These are phyloP conservation scores for Cephalotes varians DNA, from an alignment of 2,888 invertebrate genomes.

Conservation along the genomic window DNA sequence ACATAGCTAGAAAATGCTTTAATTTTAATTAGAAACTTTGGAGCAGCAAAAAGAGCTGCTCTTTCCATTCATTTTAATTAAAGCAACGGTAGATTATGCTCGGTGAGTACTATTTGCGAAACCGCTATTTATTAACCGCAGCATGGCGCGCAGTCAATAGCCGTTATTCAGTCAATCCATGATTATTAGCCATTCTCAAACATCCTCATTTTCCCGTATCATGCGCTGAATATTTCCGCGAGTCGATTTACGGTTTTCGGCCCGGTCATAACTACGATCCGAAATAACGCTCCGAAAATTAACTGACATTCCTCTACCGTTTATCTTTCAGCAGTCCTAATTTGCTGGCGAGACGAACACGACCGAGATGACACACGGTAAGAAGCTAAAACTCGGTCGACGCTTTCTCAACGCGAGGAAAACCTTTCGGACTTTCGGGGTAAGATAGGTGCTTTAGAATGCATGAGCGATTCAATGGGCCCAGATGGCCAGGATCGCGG, in stretches of 20 bases:
- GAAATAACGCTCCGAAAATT: slow-evolving; percentile 5
- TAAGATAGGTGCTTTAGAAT: slow-evolving; percentile 13
- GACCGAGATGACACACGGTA: slow-evolving; percentile 15
- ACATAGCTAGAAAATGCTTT: neutral
- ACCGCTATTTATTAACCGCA: slow-evolving; percentile 41
- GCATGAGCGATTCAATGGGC: slow-evolving; percentile 18
- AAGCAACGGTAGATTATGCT: slow-evolving; percentile 4
- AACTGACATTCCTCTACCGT: slow-evolving; percentile 1
- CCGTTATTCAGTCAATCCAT: slow-evolving; percentile 30
- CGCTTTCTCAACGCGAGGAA: slow-evolving; percentile 46
- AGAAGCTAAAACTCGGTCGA: slow-evolving; percentile 40
- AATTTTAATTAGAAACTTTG: slow-evolving; percentile 32
- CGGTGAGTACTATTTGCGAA: slow-evolving; percentile 17
- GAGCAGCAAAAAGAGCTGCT: neutral
- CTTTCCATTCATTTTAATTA: slow-evolving; percentile 19
- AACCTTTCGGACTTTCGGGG: slow-evolving; percentile 36
- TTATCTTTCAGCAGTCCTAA: slow-evolving; percentile 62
- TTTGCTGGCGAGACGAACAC: neutral
- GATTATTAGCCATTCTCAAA: slow-evolving; percentile 35
- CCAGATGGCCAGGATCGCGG: neutral
- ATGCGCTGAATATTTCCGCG: slow-evolving; percentile 17
- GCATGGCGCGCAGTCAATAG: neutral
- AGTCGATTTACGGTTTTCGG: slow-evolving; percentile 11
- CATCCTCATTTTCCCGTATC: slow-evolving; percentile 34
- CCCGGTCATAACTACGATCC: neutral